Percentiles rank a stretch among this genome's conserved stretches.
Conservation (phyloP, 2,888 invertebrate species). For the Drosophila anomalipes region DNA sequence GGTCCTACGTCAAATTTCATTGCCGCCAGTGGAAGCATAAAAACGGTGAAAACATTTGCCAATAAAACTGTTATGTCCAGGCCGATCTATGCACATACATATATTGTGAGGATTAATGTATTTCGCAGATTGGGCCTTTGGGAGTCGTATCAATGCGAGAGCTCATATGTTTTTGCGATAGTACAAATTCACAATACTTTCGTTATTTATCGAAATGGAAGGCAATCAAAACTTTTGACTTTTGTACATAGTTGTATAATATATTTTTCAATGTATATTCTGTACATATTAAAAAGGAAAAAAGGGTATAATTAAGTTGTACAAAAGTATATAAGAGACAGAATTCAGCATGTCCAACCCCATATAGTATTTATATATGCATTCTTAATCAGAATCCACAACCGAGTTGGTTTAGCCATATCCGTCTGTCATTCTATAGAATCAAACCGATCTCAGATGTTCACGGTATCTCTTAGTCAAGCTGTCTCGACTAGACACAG, state of each 20-base stretch:
- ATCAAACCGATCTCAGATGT: background rate
- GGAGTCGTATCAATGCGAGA: constrained; percentile 28
- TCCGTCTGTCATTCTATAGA: background rate
- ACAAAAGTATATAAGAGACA: background rate
- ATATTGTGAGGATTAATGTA: constrained; percentile 23
- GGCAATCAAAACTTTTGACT: background rate
- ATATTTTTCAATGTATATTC: background rate
- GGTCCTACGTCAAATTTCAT: constrained; percentile 57
- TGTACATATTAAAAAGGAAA: background rate
- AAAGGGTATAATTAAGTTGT: background rate
- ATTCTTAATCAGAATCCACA: background rate
- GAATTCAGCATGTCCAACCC: background rate
- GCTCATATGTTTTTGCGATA: constrained; percentile 1
- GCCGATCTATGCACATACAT: constrained; percentile 25
- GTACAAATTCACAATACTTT: background rate
- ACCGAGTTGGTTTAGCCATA: background rate
- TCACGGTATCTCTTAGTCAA: background rate
- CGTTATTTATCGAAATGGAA: background rate
- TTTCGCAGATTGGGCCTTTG: constrained; percentile 31
- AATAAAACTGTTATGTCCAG: constrained; percentile 33
- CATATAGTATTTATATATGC: background rate
- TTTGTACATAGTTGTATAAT: background rate
- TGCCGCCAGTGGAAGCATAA: constrained; percentile 54
- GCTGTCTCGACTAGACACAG: background rate
- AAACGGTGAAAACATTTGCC: constrained; percentile 24